Evolutionary conservation across 2,797 vertebrate species (phyloP).

Genomic region (Sebastes matsubarae): DNA sequence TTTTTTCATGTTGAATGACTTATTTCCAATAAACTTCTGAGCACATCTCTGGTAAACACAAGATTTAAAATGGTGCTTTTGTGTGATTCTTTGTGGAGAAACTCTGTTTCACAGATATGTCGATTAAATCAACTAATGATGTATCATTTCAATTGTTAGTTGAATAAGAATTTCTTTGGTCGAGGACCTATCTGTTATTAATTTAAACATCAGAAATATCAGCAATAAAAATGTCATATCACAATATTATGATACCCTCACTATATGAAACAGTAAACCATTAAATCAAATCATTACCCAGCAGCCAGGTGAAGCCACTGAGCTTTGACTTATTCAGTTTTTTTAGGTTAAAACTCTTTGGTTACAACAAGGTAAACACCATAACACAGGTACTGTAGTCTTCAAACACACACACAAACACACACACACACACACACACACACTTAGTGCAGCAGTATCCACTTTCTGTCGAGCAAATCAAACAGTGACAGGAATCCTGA

Average conservation of each 20-base stretch:
- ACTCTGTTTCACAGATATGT: too few species aligned
- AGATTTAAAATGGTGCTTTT: too few species aligned
- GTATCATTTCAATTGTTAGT: too few species aligned
- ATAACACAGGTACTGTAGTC: neutral
- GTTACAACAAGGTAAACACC: conserved; percentile 25
- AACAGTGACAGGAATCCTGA: conserved; percentile 46
- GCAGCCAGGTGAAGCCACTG: neutral
- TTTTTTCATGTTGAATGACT: too few species aligned
- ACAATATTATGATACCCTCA: neutral
- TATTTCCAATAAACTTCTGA: too few species aligned
- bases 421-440: neutral
- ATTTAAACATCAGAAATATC: neutral
- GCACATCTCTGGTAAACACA: too few species aligned
- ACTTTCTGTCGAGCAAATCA: conserved; percentile 40
- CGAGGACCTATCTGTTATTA: neutral
- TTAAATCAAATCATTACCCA: neutral
- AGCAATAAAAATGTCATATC: neutral
- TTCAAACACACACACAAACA: neutral
- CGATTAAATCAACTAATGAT: too few species aligned
- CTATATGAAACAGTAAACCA: neutral
- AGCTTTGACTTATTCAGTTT: neutral
- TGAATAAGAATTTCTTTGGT: too few species aligned
- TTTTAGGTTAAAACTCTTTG: conserved; percentile 1
- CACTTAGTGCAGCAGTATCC: neutral
- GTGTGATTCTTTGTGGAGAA: too few species aligned